Conservation (phyloP, 2,113 vertebrate species). For the Aleadryas rufinucha region DNA sequence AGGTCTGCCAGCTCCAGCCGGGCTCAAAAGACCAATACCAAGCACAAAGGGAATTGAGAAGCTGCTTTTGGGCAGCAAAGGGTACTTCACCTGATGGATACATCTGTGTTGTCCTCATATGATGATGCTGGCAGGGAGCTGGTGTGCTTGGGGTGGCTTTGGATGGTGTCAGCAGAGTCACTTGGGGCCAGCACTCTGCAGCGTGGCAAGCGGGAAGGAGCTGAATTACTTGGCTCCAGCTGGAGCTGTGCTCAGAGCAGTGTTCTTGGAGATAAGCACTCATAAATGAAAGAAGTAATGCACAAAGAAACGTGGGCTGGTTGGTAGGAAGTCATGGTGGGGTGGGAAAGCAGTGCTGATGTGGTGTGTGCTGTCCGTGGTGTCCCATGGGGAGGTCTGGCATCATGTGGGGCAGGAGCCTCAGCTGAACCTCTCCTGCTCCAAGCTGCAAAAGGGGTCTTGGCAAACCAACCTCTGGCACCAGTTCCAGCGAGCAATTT, state of each 20-base stretch:
- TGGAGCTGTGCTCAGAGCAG: background rate
- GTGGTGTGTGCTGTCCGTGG: background rate
- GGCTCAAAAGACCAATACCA: background rate
- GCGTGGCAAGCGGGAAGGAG: accelerated
- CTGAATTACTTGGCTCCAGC: background rate
- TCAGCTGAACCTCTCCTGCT: background rate
- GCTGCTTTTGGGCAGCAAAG: background rate
- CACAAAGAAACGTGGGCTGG: background rate
- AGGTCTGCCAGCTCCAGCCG: background rate
- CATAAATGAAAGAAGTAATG: background rate
- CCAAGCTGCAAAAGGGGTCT: background rate
- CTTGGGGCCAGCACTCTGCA: background rate
- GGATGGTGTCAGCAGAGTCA: background rate
- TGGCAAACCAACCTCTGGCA: background rate
- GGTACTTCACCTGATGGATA: background rate
- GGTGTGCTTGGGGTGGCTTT: background rate
- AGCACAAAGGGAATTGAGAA: background rate
- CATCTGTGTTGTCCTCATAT: background rate
- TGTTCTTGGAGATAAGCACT: background rate
- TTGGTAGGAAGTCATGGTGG: background rate
- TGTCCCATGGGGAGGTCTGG: accelerated
- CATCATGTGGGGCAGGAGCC: accelerated
- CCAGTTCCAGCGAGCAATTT: background rate
- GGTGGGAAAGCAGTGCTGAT: background rate
- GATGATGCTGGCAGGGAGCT: background rate